These are phyloP conservation scores for Protomyctophum bolini DNA, from an alignment of 2,113 vertebrate genomes.

Conservation along the genomic window DNA sequence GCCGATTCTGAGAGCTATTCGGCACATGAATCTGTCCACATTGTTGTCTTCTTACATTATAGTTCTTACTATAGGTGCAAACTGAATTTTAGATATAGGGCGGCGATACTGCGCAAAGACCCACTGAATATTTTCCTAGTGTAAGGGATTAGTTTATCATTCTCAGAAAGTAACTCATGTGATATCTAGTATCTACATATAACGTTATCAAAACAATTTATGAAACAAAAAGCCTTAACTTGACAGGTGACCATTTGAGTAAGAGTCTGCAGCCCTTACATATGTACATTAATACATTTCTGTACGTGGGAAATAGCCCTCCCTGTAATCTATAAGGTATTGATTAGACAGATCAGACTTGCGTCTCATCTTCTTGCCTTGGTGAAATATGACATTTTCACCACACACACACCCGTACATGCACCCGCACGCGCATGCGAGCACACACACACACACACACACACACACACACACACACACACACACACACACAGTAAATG, in stretches of 20 bases:
- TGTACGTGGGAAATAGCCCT: conserved; percentile 1
- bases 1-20: not conserved
- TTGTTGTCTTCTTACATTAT: no score
- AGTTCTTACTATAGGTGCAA: no score
- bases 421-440: no score
- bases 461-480: no score
- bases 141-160: not conserved
- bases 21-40: no score
- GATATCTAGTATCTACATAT: not conserved
- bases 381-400: not conserved
- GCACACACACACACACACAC: not conserved
- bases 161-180: not conserved
- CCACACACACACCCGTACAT: not conserved
- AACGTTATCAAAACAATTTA: not conserved
- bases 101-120: no score
- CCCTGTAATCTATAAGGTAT: conserved; percentile 23
- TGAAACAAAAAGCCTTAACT: not conserved
- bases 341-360: conserved; percentile 2
- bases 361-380: not conserved
- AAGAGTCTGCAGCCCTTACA: not conserved
- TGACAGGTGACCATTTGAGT: not conserved
- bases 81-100: no score
- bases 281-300: not conserved
- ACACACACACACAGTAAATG: conserved; percentile 3
- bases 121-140: not conserved